phyloP scores from a whole-genome alignment of 1,140 invertebrate species.

The Hyphantria cunea region DNA sequence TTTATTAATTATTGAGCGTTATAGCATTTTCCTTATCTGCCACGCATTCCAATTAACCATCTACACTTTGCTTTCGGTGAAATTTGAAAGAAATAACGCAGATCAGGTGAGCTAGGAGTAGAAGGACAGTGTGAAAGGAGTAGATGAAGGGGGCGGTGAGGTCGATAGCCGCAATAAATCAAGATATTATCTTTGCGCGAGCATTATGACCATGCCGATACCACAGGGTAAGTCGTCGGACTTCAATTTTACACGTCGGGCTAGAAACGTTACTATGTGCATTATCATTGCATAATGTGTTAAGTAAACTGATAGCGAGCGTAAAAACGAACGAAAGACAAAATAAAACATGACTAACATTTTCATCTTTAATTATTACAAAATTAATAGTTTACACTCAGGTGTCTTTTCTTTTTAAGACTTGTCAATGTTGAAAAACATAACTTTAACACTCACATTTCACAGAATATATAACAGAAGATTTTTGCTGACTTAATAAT shows the following conservation, averaged over 20 bases:
- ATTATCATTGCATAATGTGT: background rate
- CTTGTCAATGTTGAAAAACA: background rate
- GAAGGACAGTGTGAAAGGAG: constrained; percentile 17
- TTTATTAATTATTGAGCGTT: constrained; percentile 68
- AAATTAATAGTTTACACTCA: too few species aligned
- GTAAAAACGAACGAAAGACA: too few species aligned
- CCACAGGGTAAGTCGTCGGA: constrained; percentile 56
- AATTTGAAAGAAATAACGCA: constrained; percentile 10
- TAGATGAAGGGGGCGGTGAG: constrained; percentile 31
- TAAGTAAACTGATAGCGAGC: too few species aligned
- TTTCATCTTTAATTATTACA: too few species aligned
- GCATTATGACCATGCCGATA: constrained; percentile 58
- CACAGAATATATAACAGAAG: too few species aligned
- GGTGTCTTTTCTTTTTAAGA: too few species aligned
- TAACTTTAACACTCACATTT: background rate
- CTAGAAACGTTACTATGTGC: constrained; percentile 5
- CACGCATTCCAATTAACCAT: constrained; percentile 24
- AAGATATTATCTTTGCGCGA: constrained; percentile 70
- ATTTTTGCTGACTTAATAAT: too few species aligned
- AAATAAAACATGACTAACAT: too few species aligned
- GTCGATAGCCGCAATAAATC: constrained; percentile 72
- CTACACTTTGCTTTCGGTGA: constrained; percentile 16
- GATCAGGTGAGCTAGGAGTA: constrained; percentile 39
- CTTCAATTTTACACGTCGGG: constrained; percentile 20
- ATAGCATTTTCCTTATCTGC: constrained; percentile 36